phyloP scores from a whole-genome alignment of 1,140 invertebrate species.

The Diprion similis region DNA sequence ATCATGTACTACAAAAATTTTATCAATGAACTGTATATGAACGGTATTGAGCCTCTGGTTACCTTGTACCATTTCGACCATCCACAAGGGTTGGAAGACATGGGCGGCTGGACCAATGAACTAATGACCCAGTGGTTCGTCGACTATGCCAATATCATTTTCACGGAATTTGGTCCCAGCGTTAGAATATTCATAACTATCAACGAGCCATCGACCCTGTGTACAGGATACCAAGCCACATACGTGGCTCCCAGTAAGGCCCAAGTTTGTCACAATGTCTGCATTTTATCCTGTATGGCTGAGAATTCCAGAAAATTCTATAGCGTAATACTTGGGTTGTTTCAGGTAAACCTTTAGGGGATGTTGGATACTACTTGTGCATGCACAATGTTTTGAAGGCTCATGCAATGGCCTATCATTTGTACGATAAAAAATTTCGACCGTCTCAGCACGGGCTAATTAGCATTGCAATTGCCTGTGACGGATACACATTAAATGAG shows the following conservation, averaged over 20 bases:
- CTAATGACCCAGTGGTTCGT: slow-evolving; percentile 61
- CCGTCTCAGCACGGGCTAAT: too few species aligned
- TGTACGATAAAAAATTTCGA: too few species aligned
- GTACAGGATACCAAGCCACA: slow-evolving; percentile 14
- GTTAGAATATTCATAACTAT: slow-evolving; percentile 23
- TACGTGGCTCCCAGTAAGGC: slow-evolving; percentile 2
- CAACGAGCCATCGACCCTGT: slow-evolving; percentile 14
- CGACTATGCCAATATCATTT: slow-evolving; percentile 48
- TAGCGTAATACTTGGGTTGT: slow-evolving; percentile 12
- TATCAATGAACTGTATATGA: slow-evolving; percentile 58
- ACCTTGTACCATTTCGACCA: slow-evolving; percentile 53
- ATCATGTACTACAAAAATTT: slow-evolving; percentile 68
- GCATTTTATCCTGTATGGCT: too few species aligned
- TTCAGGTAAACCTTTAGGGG: slow-evolving; percentile 51
- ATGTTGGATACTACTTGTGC: slow-evolving; percentile 60
- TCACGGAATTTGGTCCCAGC: slow-evolving; percentile 29
- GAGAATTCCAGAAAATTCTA: too few species aligned
- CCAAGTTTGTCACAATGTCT: slow-evolving; percentile 22
- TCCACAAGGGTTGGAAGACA: slow-evolving; percentile 67
- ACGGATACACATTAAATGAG: too few species aligned
- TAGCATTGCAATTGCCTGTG: too few species aligned
- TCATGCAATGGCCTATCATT: slow-evolving; percentile 57
- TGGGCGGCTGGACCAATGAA: slow-evolving; percentile 66
- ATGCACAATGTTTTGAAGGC: slow-evolving; percentile 63
- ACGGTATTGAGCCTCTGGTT: slow-evolving; percentile 40